Conservation (phyloP, 2,113 vertebrate genomes). For the Symphodus melops region DNA sequence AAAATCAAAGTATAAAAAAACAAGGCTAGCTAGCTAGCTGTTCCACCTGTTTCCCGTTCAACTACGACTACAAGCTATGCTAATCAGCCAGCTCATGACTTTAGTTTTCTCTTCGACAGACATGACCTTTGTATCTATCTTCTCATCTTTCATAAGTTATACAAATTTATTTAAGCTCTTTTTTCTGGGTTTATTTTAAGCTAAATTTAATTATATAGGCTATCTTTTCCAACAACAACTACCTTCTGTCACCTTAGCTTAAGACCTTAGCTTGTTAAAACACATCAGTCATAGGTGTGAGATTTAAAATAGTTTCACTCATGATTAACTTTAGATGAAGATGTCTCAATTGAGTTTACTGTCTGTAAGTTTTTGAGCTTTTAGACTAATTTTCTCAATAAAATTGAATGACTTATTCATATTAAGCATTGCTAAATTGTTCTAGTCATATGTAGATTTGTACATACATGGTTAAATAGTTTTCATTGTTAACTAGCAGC, state of each 20-base stretch:
- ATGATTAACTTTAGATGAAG: not conserved
- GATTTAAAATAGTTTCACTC: not conserved
- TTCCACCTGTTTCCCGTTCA: not conserved
- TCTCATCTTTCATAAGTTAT: not conserved
- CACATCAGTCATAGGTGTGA: not conserved
- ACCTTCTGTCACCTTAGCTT: no score
- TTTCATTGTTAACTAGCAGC: not conserved
- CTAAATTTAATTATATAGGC: no score
- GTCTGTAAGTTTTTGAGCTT: conserved; percentile 8
- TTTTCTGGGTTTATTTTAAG: no score
- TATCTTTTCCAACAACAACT: no score
- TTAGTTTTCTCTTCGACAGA: not conserved
- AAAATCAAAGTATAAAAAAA: not conserved
- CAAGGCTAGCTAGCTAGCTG: not conserved
- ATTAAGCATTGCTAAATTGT: conserved; percentile 6
- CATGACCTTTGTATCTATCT: not conserved
- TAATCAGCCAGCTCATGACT: not conserved
- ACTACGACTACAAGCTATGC: not conserved
- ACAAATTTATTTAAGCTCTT: no score
- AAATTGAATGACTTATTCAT: not conserved
- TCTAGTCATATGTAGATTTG: conserved; percentile 3
- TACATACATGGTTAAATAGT: not conserved
- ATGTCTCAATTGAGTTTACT: not conserved
- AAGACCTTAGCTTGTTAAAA: no score
- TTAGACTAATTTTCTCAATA: conserved; percentile 33